These are phyloP conservation scores for Nannoperca australis DNA, from an alignment of 2,797 vertebrate genomes.

Conservation along the genomic window DNA sequence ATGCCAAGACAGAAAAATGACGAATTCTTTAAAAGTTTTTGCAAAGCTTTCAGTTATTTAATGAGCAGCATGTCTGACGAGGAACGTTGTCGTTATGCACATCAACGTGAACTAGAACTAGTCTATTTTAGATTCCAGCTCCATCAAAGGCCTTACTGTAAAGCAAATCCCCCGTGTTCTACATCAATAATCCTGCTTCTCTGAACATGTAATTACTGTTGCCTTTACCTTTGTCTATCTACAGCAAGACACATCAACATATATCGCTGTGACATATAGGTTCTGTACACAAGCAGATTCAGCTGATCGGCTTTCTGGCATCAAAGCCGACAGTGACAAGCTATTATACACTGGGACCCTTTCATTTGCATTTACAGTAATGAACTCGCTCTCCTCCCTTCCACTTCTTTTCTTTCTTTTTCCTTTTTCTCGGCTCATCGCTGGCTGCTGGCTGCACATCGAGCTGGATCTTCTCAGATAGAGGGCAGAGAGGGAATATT, in stretches of 20 bases:
- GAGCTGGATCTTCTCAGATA: slow-evolving; percentile 72
- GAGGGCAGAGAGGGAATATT: slow-evolving; percentile 83
- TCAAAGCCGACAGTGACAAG: slow-evolving; percentile 77
- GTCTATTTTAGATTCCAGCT: slow-evolving; percentile 49
- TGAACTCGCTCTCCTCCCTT: slow-evolving; percentile 66
- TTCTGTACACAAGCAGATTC: slow-evolving; percentile 42
- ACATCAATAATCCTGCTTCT: slow-evolving; percentile 45
- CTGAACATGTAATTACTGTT: slow-evolving; percentile 38
- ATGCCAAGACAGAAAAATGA: slow-evolving; percentile 29
- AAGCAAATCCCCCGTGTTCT: slow-evolving; percentile 40
- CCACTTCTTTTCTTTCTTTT: slow-evolving; percentile 35
- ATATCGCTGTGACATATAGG: slow-evolving; percentile 29
- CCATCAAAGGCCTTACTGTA: slow-evolving; percentile 50
- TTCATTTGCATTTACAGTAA: slow-evolving; percentile 84
- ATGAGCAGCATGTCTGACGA: slow-evolving; percentile 54
- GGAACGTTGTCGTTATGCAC: slow-evolving; percentile 44
- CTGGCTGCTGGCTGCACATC: slow-evolving; percentile 62
- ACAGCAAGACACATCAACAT: slow-evolving; percentile 14
- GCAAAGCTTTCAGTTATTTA: slow-evolving; percentile 50
- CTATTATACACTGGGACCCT: slow-evolving; percentile 66
- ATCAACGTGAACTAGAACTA: slow-evolving; percentile 34
- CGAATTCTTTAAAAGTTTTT: slow-evolving; percentile 25
- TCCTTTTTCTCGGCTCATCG: slow-evolving; percentile 57
- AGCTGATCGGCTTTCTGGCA: slow-evolving; percentile 67
- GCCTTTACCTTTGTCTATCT: slow-evolving; percentile 22